Evolutionary conservation across 2,888 invertebrate species (phyloP).

Genomic region (Creontiades dilutus): DNA sequence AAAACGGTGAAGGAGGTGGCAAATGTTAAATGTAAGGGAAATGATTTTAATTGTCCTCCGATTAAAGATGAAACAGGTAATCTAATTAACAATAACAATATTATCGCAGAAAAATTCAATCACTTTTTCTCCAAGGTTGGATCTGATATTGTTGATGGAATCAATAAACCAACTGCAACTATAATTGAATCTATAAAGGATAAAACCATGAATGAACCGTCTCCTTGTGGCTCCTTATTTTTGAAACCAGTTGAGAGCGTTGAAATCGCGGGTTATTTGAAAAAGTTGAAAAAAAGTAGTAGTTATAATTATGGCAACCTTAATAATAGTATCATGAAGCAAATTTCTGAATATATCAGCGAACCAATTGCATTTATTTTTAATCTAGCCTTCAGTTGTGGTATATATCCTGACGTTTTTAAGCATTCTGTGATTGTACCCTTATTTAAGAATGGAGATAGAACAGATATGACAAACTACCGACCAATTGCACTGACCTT

Average conservation of each 20-base stretch:
- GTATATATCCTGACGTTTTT: background rate
- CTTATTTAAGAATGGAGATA: background rate
- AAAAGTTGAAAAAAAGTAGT: no score
- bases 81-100: background rate
- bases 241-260: no score
- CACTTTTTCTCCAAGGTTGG: background rate
- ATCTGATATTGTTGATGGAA: background rate
- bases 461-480: background rate
- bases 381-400: background rate
- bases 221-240: no score
- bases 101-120: background rate
- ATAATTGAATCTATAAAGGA: no score
- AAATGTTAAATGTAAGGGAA: background rate
- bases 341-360: background rate
- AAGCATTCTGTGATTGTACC: background rate
- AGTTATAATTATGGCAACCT: no score
- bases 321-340: background rate
- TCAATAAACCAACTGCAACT: background rate
- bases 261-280: no score
- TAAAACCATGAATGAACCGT: no score
- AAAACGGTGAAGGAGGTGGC: background rate
- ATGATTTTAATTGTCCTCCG: background rate
- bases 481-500: slow-evolving; percentile 10
- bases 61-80: background rate
- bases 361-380: background rate